These are phyloP conservation scores for Drosophila eugracilis DNA, from an alignment of 1,140 invertebrate species.

Conservation along the genomic window DNA sequence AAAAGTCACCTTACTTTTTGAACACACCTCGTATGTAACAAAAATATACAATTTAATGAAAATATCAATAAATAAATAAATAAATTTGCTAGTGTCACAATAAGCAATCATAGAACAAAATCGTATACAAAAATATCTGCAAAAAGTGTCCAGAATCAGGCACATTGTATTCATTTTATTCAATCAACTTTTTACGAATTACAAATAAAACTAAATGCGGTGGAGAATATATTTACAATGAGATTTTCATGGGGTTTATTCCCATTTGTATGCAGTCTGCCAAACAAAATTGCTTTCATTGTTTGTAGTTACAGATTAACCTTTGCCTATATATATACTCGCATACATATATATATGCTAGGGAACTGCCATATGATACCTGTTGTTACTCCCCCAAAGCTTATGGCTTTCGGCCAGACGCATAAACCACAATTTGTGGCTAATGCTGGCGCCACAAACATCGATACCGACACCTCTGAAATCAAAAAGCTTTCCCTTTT, in stretches of 20 bases:
- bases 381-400: constrained; percentile 18
- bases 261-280: background rate
- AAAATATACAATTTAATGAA: constrained; percentile 13
- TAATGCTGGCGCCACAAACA: constrained; percentile 59
- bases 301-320: constrained; percentile 27
- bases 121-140: constrained; percentile 8
- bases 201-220: constrained; percentile 12
- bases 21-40: no score
- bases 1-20: no score
- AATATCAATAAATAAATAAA: constrained; percentile 17
- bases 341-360: background rate
- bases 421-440: constrained; percentile 69
- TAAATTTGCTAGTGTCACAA: background rate
- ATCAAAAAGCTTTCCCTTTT: constrained; percentile 66
- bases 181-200: constrained; percentile 1
- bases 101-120: constrained; percentile 5
- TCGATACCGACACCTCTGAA: constrained; percentile 39
- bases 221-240: background rate
- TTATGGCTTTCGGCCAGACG: constrained; percentile 50
- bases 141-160: background rate
- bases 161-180: background rate
- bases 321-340: constrained; percentile 9
- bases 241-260: background rate
- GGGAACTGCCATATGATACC: constrained; percentile 2
- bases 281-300: constrained; percentile 22